Evolutionary conservation across 1,140 invertebrate species (phyloP).

Genomic region (Druon quercuslanigerum): DNA sequence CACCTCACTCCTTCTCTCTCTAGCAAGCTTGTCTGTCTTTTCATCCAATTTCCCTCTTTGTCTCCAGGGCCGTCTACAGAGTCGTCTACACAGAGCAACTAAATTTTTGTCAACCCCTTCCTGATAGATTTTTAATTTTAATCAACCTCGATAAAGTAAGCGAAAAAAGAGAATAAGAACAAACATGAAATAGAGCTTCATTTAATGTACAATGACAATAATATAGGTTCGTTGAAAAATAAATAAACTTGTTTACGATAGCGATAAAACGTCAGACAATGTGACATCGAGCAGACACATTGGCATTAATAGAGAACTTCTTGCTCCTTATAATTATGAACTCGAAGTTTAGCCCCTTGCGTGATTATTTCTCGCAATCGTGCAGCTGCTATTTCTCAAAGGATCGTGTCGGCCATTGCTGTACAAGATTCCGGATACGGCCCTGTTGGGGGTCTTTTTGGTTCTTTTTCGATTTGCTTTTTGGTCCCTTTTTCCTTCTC

Average conservation of each 20-base stretch:
- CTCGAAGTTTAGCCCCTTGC: no score
- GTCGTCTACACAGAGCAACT: neutral
- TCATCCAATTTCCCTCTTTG: slow-evolving; percentile 49
- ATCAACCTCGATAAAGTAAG: no score
- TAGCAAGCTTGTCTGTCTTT: slow-evolving; percentile 45
- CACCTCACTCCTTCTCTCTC: slow-evolving; percentile 46
- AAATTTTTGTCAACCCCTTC: neutral
- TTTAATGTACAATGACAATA: no score
- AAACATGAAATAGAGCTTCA: no score
- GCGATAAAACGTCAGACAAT: no score
- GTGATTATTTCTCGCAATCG: slow-evolving; percentile 38
- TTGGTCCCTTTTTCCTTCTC: slow-evolving; percentile 27
- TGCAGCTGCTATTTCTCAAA: slow-evolving; percentile 43
- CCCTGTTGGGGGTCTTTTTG: slow-evolving; percentile 36
- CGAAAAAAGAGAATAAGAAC: no score
- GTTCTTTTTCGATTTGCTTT: slow-evolving; percentile 42
- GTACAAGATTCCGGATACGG: slow-evolving; percentile 33
- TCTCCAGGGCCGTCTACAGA: slow-evolving; percentile 16
- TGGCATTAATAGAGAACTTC: no score
- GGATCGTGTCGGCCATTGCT: slow-evolving; percentile 32
- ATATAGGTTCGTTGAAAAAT: no score
- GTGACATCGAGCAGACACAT: no score
- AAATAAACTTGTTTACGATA: no score
- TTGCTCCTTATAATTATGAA: no score
- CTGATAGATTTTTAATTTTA: neutral